phyloP scores from a whole-genome alignment of 2,797 vertebrate genomes.

The Hafferia zeledoni region DNA sequence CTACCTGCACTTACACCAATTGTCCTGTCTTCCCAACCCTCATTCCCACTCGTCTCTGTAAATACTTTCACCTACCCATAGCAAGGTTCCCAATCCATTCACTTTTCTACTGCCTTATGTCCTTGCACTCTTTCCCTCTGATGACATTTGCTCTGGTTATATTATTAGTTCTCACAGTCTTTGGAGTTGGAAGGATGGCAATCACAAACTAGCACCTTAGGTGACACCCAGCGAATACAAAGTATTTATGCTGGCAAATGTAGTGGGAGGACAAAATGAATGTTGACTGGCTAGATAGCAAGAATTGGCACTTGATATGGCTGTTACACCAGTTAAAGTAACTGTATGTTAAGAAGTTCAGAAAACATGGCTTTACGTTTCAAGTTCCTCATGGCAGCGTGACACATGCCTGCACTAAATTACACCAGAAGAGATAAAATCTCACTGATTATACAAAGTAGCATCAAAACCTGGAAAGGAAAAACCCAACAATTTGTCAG shows the following conservation, averaged over 20 bases:
- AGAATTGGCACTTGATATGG: background rate
- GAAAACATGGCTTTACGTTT: background rate
- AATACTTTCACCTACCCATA: background rate
- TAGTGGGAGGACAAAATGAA: background rate
- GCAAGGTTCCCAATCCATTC: background rate
- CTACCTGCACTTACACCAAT: background rate
- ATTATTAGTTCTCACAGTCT: background rate
- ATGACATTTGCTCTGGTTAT: background rate
- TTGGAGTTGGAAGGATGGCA: background rate
- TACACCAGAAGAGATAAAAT: background rate
- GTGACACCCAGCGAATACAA: background rate
- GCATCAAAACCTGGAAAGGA: background rate
- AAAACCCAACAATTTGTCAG: background rate
- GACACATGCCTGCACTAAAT: background rate
- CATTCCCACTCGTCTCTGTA: background rate
- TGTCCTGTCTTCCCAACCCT: background rate
- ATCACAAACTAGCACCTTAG: background rate
- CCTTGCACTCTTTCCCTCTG: background rate
- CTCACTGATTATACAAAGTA: background rate
- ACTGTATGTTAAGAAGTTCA: background rate
- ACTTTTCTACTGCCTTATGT: background rate
- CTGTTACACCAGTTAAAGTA: background rate
- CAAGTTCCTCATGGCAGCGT: background rate
- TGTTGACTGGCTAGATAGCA: background rate
- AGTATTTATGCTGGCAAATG: background rate